Base-by-base conservation (phyloP, 2,797 vertebrate species). In the Rhynchotus rufescens region DNA sequence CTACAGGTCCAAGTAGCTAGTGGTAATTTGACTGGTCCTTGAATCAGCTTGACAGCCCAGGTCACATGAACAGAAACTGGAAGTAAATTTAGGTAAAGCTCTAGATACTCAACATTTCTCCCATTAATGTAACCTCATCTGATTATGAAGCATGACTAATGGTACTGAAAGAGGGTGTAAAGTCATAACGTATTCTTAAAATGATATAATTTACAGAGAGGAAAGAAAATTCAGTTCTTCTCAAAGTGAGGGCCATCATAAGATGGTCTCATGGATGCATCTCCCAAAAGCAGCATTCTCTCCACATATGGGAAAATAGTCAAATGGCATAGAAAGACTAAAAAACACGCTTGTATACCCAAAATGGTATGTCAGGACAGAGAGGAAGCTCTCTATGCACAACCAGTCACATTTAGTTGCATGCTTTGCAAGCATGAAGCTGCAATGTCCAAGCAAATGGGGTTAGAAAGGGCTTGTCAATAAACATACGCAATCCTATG, bases 401-500 rank as follows among this genome's bases (percentile, higher is more conserved):
- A 59, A 40, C 21, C 23, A 45, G n/a, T 15, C 2, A 6, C 19
- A 22, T 28, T 30, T 52, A 2, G 0, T 25, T 21, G 13, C 38
- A 5, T 21, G 60, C 23, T 26, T 36, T 67, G 6, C 15, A 26
- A 66, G 30, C 11, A 42, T 17, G 32, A 30, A 61, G 16, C 30
- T 54, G 20, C 30, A 8, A 2, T 19, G 7, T 34, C 65, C 40
- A 26, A 32, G 36, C n/a, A 59, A 40, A 26, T 36, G 30, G 20
- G 42, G 34, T 23, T 44, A 38, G 56, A 62, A 74, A 56, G 26
- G 17, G 22, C 34, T 68, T 42, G 30, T 22, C 40, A 15, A 12
- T 26, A 61, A 79, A 54, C 15, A 21, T 3, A 7, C 3, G 38
- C 25, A 9, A 12, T 20, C 75, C 65, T 60, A 10, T 15, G 45